Conservation (phyloP, 2,113 vertebrate genomes). For the Leucopsar rothschildi region DNA sequence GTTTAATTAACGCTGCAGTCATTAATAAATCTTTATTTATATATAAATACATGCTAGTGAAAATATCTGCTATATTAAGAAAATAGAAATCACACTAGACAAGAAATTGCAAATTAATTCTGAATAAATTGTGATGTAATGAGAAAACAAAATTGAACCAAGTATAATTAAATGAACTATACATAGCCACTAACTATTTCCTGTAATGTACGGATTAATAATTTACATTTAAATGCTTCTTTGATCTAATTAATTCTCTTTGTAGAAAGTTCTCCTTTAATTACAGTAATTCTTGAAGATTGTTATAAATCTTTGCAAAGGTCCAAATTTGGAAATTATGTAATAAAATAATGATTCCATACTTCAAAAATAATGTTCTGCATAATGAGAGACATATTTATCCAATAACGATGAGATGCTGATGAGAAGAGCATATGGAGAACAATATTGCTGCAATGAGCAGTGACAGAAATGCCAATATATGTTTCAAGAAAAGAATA, state of each 20-base stretch:
- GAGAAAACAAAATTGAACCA: conserved; percentile 27
- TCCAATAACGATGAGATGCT: background rate
- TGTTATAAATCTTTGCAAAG: background rate
- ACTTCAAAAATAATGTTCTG: conserved; percentile 27
- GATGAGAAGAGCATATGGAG: conserved; percentile 24
- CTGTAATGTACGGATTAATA: background rate
- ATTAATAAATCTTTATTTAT: conserved; percentile 31
- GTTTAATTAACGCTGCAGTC: background rate
- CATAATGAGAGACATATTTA: conserved; percentile 25
- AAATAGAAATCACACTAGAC: conserved; percentile 46
- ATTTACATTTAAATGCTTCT: conserved; percentile 7
- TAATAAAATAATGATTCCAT: conserved; percentile 13
- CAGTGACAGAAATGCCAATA: background rate
- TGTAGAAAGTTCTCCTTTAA: conserved; percentile 24
- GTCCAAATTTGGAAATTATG: conserved; percentile 24
- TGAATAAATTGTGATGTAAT: background rate
- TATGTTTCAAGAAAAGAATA: background rate
- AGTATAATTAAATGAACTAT: conserved; percentile 32
- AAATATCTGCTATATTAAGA: conserved; percentile 10
- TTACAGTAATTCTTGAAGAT: conserved; percentile 5
- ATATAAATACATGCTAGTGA: background rate
- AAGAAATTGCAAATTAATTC: conserved; percentile 31
- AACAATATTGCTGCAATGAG: background rate
- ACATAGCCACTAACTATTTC: conserved; percentile 6
- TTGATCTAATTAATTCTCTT: conserved; percentile 26